Evolutionary conservation across 2,113 vertebrate species (phyloP), one percentile per base, ranked within the genome.

Genomic region (Halichoeres trimaculatus): DNA sequence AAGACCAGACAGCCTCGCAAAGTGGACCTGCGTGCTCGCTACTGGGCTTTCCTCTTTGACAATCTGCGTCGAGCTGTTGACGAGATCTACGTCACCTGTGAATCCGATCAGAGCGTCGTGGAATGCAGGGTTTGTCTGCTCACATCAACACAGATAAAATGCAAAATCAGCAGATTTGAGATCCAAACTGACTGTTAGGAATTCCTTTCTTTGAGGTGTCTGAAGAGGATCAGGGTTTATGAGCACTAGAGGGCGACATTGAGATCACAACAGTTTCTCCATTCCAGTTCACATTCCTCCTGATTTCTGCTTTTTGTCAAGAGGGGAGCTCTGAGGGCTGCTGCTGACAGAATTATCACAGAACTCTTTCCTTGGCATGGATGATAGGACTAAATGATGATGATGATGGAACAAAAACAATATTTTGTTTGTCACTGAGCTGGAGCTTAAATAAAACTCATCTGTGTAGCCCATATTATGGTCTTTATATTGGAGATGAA

Each of bases 1-100:
- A 99, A 99, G 80, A 72, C 88, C 22, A 94, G 97, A 61, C 97
- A 96, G 57, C 98, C 96, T 19, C 95, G 98, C 1, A 99, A 97
- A 90, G 95, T 98, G 73, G 98, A 99, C 77, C 92, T 99, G 38
- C 91, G 97, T 66, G 98, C 98, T 0, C 95, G 98, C 13, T 99
- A 99, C 84, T 99, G 98, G 98, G 98, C 98, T 0, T 99, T 99
- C 80, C 97, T 99, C 10, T 99, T 99, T 20, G 98, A 99, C 85
- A 99, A 99, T 76, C 93, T 99, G 47, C 93, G 98, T 2, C 91
- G 98, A 14, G 98, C 98, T 0, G 98, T 99, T 6, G 98, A 99
- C 54, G 98, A 99, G 74, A 99, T 99, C 83, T 99, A 99, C 1
- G 97, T 98, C 65, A 99, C 98, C 0, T 99, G 98, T 84, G 98